phyloP scores from a whole-genome alignment of 2,888 invertebrate genomes.

The Epiblema foenella region DNA sequence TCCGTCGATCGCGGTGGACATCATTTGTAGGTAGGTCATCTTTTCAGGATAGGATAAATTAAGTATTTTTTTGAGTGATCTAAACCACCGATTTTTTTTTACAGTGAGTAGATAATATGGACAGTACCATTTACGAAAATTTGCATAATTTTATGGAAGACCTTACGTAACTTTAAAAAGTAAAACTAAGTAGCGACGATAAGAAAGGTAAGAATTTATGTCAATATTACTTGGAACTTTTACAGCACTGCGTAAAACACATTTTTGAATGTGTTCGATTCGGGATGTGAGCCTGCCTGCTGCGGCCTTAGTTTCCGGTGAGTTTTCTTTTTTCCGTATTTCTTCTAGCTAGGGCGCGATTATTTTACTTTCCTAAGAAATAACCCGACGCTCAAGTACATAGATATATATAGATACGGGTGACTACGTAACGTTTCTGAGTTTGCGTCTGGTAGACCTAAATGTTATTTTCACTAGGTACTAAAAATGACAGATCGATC shows the following conservation, averaged over 20 bases:
- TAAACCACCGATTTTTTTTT: conserved; percentile 14
- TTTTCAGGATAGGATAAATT: not conserved
- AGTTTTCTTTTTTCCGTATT: conserved; percentile 23
- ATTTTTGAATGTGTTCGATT: conserved; percentile 28
- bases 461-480: no score
- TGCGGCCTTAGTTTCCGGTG: conserved; percentile 6
- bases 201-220: conserved; percentile 38
- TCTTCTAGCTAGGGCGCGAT: conserved; percentile 6
- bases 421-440: no score
- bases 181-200: conserved; percentile 38
- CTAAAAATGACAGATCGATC: no score
- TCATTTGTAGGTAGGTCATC: not conserved
- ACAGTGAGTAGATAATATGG: conserved; percentile 34
- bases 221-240: conserved; percentile 31
- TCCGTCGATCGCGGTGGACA: not conserved
- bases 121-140: conserved; percentile 25
- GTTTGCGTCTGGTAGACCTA: no score
- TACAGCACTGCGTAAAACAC: conserved; percentile 26
- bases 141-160: conserved; percentile 42
- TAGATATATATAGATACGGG: not conserved
- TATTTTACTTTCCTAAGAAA: conserved; percentile 27
- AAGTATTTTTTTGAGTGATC: not conserved
- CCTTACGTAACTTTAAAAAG: conserved; percentile 43
- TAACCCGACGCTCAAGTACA: conserved; percentile 9
- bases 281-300: conserved; percentile 14